Percentiles rank a stretch among this genome's conserved stretches.
Conservation (phyloP, 2,797 vertebrate species). For the Odontamblyopus lacepedii region DNA sequence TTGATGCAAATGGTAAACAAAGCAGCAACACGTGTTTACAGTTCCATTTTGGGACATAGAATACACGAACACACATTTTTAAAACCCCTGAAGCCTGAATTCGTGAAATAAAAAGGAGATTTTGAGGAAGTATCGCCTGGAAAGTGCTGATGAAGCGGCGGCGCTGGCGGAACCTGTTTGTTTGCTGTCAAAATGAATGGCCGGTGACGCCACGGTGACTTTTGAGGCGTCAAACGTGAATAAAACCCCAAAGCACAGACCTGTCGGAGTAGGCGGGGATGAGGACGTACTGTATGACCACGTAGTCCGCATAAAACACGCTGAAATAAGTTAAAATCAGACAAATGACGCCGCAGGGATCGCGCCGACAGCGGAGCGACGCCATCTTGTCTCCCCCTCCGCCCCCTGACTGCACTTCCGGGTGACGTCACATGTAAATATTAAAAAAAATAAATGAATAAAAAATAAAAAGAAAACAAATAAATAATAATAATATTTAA, state of each 20-base stretch:
- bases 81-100: rapidly evolving
- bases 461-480: background rate
- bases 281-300: slow-evolving; percentile 81
- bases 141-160: slow-evolving; percentile 13
- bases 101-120: background rate
- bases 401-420: slow-evolving; percentile 55
- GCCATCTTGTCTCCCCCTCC: slow-evolving; percentile 74
- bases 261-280: slow-evolving; percentile 78
- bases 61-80: rapidly evolving
- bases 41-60: background rate
- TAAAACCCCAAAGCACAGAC: slow-evolving; percentile 47
- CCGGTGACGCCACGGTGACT: slow-evolving; percentile 24
- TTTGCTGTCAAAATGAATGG: slow-evolving; percentile 47
- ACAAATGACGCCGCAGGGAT: slow-evolving; percentile 80
- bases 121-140: no score
- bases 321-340: slow-evolving; percentile 82
- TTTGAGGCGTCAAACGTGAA: background rate
- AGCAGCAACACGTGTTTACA: background rate
- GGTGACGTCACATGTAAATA: slow-evolving; percentile 50
- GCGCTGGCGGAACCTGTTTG: background rate
- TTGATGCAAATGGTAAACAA: slow-evolving; percentile 29
- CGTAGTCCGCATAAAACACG: slow-evolving; percentile 83
- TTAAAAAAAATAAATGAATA: background rate
- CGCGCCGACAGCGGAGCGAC: slow-evolving; percentile 73
- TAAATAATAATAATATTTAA: no score